phyloP scores from a whole-genome alignment of 2,113 vertebrate species.

The Tetrao urogallus region DNA sequence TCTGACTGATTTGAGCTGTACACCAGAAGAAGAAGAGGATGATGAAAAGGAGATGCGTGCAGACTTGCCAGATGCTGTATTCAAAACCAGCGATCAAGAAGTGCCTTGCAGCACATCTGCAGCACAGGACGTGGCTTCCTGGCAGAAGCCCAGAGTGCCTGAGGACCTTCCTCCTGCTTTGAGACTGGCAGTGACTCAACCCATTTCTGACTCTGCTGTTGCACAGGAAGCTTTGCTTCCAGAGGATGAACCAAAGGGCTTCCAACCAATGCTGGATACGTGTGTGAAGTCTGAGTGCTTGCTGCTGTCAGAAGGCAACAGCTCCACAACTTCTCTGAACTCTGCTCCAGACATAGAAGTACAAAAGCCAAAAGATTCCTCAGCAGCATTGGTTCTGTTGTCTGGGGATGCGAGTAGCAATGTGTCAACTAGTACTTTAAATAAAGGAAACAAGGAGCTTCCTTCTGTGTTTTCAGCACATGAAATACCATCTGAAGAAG shows the following conservation, averaged over 20 bases:
- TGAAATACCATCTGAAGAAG: conserved; percentile 4
- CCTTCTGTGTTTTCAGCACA: background rate
- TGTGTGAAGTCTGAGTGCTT: background rate
- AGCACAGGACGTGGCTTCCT: background rate
- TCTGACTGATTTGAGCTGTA: conserved; percentile 76
- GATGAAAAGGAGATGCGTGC: conserved; percentile 35
- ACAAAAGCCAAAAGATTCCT: conserved; percentile 2
- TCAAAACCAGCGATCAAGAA: conserved; percentile 38
- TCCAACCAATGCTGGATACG: background rate
- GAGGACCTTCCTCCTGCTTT: conserved; percentile 27
- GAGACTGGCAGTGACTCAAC: conserved; percentile 19
- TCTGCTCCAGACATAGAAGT: background rate
- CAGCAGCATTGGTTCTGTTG: background rate
- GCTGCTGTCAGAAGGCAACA: background rate
- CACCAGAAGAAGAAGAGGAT: conserved; percentile 75
- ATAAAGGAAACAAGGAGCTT: background rate
- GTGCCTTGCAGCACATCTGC: background rate
- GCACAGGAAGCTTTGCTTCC: conserved; percentile 38
- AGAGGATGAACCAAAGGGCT: background rate
- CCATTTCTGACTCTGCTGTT: conserved; percentile 23
- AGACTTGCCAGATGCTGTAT: conserved; percentile 37
- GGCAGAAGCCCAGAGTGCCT: conserved; percentile 19
- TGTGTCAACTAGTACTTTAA: background rate
- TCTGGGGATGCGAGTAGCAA: background rate
- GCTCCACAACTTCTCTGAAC: background rate